These are phyloP conservation scores for Hemicentrotus pulcherrimus DNA, from an alignment of 35 echinoderm and acorn worm species.

Conservation along the genomic window DNA sequence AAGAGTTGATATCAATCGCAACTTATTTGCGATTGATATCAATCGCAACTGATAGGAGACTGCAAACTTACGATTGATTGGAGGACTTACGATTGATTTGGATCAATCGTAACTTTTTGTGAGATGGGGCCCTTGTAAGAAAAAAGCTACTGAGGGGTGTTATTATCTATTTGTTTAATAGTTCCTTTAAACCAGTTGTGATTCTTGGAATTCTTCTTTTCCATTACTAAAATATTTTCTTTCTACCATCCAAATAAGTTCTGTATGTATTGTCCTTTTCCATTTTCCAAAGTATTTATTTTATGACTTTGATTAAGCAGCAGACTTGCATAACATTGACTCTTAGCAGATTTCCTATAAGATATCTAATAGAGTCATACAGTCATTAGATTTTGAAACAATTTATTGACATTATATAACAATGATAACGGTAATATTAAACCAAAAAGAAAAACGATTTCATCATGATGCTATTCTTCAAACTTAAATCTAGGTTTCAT, in stretches of 20 bases:
- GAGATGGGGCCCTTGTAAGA: no score
- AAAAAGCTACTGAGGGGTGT: neutral
- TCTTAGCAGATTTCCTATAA: neutral
- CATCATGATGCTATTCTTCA: neutral
- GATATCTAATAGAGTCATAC: neutral
- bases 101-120: no score
- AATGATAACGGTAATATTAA: no score
- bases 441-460: neutral
- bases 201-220: neutral
- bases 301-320: neutral
- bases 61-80: no score
- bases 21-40: no score
- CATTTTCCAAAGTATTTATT: no score
- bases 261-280: neutral
- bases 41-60: no score
- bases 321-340: neutral
- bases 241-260: neutral
- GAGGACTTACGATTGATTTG: no score
- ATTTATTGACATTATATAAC: no score
- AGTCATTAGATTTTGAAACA: neutral
- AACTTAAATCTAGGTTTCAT: neutral
- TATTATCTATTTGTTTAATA: neutral
- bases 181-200: neutral
- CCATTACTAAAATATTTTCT: neutral
- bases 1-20: no score